Percentiles rank a stretch among this genome's conserved stretches.
Evolutionary conservation across 2,113 vertebrate species (phyloP).

Genomic region (Hemicordylus capensis): DNA sequence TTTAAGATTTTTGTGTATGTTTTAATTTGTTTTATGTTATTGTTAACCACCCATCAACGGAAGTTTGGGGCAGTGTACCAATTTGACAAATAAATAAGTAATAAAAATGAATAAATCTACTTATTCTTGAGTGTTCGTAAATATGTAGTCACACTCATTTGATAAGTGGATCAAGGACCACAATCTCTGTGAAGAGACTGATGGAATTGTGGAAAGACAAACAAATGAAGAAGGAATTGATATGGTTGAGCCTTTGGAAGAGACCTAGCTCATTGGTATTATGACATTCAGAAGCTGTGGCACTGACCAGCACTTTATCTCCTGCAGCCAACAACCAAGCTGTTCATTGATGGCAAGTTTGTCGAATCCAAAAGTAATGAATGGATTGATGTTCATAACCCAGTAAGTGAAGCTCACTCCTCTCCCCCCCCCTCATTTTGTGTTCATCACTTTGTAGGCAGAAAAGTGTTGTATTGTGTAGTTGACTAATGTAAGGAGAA

Average conservation of each 20-base stretch:
- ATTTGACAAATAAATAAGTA: no score
- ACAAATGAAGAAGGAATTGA: background rate
- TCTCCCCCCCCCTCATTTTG: no score
- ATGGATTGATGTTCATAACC: conserved; percentile 96
- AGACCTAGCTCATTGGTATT: background rate
- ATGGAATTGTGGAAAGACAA: background rate
- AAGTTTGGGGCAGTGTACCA: no score
- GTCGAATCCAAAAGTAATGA: conserved; percentile 92
- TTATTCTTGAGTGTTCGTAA: background rate
- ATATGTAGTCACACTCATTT: background rate
- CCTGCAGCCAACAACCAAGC: conserved; percentile 90
- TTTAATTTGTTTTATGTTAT: no score
- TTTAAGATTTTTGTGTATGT: no score
- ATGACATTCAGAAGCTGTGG: conserved; percentile 11
- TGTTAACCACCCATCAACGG: no score
- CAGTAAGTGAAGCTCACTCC: conserved; percentile 83
- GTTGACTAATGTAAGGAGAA: background rate
- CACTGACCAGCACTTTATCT: conserved; percentile 41
- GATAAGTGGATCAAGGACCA: background rate
- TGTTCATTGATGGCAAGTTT: conserved; percentile 98
- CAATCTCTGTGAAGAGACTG: background rate
- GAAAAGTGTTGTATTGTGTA: background rate
- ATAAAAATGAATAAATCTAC: no score
- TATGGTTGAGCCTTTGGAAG: background rate
- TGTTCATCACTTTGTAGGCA: background rate